phyloP scores from a whole-genome alignment of 2,797 vertebrate species.

The Acomys russatus region DNA sequence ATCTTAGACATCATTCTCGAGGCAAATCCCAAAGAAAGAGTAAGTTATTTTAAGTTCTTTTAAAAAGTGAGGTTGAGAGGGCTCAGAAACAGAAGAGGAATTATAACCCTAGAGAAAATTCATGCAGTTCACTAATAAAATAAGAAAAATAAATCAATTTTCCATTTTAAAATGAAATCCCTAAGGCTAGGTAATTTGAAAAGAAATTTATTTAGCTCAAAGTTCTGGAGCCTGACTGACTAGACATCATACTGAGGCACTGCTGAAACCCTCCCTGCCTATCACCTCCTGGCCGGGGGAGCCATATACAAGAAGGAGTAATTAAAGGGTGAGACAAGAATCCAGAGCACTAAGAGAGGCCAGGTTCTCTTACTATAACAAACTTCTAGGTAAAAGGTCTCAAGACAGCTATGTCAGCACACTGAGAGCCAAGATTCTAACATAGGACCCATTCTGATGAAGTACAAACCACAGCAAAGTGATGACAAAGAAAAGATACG shows the following conservation, averaged over 20 bases:
- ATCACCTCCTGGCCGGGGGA: background rate
- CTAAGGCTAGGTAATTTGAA: background rate
- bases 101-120: background rate
- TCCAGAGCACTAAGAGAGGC: background rate
- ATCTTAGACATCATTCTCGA: background rate
- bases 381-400: background rate
- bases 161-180: background rate
- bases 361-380: background rate
- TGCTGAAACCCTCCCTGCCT: background rate
- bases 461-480: background rate
- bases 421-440: background rate
- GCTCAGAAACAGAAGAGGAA: background rate
- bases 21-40: slow-evolving; percentile 2
- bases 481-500: slow-evolving; percentile 22
- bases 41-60: slow-evolving; percentile 25
- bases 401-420: background rate
- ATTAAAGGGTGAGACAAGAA: background rate
- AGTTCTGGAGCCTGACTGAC: background rate
- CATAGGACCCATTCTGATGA: background rate
- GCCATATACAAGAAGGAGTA: background rate
- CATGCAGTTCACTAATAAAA: slow-evolving; percentile 2
- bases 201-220: background rate
- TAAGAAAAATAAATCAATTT: background rate
- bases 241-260: background rate
- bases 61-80: background rate